Evolutionary conservation across 2,888 invertebrate species (phyloP).

Genomic region (Eupithecia centaureata): DNA sequence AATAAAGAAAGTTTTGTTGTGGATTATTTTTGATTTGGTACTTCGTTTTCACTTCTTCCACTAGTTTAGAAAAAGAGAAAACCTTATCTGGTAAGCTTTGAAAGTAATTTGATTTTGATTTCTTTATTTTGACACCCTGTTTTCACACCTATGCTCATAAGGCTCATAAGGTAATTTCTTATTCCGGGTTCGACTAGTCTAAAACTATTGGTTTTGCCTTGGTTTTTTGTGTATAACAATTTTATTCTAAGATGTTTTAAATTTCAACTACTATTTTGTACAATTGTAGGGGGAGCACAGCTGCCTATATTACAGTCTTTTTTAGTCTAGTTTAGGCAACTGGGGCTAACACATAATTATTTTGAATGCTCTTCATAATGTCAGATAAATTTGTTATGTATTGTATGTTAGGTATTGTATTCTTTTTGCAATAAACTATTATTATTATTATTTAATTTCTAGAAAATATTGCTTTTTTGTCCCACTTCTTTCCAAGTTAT

Average conservation of each 20-base stretch:
- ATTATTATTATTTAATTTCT: background rate
- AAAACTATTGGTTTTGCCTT: constrained; percentile 3
- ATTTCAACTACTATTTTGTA: too few species aligned
- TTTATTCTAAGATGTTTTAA: too few species aligned
- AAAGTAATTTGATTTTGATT: background rate
- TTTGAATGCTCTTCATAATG: too few species aligned
- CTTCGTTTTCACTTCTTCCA: background rate
- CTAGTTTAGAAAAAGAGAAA: background rate
- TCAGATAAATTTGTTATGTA: too few species aligned
- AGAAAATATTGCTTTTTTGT: background rate
- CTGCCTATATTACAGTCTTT: too few species aligned
- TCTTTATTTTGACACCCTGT: background rate
- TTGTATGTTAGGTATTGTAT: too few species aligned
- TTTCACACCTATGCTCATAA: background rate
- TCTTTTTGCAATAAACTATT: too few species aligned
- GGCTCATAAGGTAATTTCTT: background rate
- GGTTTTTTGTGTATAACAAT: too few species aligned
- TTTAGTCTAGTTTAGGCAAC: too few species aligned
- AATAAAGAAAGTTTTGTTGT: background rate
- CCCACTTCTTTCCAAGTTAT: background rate
- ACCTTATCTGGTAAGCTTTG: background rate
- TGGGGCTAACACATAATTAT: too few species aligned
- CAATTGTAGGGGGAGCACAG: too few species aligned
- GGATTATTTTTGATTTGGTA: background rate
- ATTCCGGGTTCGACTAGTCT: background rate